Conservation (phyloP, 2,797 vertebrate species). For the Gymnocypris eckloni region DNA sequence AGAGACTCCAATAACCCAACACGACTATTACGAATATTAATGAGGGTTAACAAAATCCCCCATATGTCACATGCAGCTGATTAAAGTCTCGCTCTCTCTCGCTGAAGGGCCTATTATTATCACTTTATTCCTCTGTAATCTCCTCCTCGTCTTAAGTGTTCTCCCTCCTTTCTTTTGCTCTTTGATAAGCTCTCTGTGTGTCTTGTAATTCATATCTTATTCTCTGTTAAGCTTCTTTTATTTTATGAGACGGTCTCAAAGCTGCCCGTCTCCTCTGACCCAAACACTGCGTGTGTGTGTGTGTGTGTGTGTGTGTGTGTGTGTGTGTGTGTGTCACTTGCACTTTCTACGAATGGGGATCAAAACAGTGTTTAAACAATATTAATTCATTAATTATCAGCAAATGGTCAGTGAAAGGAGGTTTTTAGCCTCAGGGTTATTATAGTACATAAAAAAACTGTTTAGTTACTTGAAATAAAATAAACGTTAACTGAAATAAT, state of each 20-base stretch:
- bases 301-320: neutral
- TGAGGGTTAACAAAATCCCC: slow-evolving; percentile 34
- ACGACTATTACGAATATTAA: slow-evolving; percentile 32
- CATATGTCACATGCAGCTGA: slow-evolving; percentile 30
- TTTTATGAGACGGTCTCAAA: slow-evolving; percentile 17
- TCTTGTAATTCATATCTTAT: slow-evolving; percentile 48
- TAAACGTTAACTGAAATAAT: neutral
- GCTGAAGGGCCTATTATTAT: slow-evolving; percentile 39
- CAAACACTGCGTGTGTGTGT: neutral
- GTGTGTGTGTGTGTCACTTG: no score
- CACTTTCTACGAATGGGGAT: neutral
- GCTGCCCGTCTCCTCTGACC: neutral
- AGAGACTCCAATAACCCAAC: slow-evolving; percentile 22
- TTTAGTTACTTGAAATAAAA: no score
- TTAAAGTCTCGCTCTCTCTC: slow-evolving; percentile 18
- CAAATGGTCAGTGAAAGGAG: neutral
- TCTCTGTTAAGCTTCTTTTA: slow-evolving; percentile 40
- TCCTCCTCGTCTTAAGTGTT: slow-evolving; percentile 20
- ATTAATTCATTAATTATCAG: neutral
- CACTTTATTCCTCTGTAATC: slow-evolving; percentile 47
- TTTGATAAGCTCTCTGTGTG: slow-evolving; percentile 36
- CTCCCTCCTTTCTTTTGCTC: slow-evolving; percentile 20
- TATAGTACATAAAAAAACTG: neutral
- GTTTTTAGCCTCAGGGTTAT: neutral
- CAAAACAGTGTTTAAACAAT: neutral